phyloP scores from a whole-genome alignment of 2,888 invertebrate species.

The Crossocerus cetratus region DNA sequence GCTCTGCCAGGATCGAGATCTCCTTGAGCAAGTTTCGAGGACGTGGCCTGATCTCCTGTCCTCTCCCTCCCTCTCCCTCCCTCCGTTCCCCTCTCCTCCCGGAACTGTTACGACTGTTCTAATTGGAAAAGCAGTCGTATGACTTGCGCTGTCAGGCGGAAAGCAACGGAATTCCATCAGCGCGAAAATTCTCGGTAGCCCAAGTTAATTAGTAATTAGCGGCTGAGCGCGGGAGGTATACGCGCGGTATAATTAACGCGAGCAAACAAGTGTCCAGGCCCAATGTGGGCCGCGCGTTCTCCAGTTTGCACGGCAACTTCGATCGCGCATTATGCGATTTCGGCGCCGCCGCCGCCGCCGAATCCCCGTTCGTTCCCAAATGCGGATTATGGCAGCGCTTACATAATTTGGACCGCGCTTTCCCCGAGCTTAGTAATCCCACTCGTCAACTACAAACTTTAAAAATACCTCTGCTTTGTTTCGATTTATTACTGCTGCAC shows the following conservation, averaged over 20 bases:
- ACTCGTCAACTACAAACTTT: too few species aligned
- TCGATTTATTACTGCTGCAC: too few species aligned
- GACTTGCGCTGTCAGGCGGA: slow-evolving; percentile 12
- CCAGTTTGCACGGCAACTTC: not conserved
- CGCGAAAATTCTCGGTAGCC: slow-evolving; percentile 31
- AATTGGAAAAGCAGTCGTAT: slow-evolving; percentile 32
- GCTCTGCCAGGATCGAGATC: not conserved
- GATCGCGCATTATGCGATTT: too few species aligned
- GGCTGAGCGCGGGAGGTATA: slow-evolving; percentile 22
- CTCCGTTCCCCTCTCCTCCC: too few species aligned
- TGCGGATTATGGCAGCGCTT: too few species aligned
- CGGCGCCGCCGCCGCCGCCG: too few species aligned
- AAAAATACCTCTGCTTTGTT: too few species aligned
- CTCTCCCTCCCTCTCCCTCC: too few species aligned
- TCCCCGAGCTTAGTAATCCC: too few species aligned
- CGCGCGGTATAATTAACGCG: slow-evolving; percentile 35
- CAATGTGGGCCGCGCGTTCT: slow-evolving; percentile 23
- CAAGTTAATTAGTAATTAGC: slow-evolving; percentile 44
- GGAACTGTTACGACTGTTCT: slow-evolving; percentile 4
- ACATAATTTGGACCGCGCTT: too few species aligned
- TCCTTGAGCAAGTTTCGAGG: slow-evolving; percentile 6
- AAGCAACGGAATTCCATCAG: slow-evolving; percentile 32
- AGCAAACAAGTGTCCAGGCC: not conserved
- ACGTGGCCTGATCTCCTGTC: not conserved
- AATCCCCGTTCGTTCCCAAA: too few species aligned